Evolutionary conservation across 2,888 invertebrate species (phyloP), one percentile per base, ranked within the genome.

Genomic region (Dicyrtomina minuta): DNA sequence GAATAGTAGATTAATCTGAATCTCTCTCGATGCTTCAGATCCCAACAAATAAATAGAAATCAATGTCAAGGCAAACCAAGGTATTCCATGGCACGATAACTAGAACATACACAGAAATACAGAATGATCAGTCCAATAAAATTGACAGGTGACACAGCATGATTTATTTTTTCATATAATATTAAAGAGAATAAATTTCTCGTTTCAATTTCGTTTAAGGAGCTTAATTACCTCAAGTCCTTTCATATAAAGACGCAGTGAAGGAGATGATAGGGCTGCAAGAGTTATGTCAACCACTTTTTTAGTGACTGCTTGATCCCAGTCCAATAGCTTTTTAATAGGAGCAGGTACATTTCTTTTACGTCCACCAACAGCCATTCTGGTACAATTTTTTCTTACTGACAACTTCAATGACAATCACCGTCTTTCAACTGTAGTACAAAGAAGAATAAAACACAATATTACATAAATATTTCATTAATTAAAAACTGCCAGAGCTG

Each of bases 1-100:
- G 79, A 92, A 82, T 20, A 94, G 83, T 83, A 94, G 87, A 82
- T 96, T 96, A 3, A 93, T 87, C 85, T 93, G 90, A 82, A 93
- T 85, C 83, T 91, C 89, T 79, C 91, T 88, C 33, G 91, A 83
- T 10, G 86, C 83, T 74, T 86, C 86, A 77, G 85, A 87, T 79
- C 89, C 88, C 27, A 90, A 84, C 49, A 92, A 81, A 89, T 91
- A 91, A 73, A 92, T 88, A 74, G 90, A 89, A 4, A 88, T 88
- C 26, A 92, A 82, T 87, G 90, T 90, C 26, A 87, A 86, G 6
- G 87, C 86, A 61, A 96, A 82, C 95, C 95, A 96, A 4, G 90
- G 87, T 60, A 95, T 86, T 10, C 95, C 95, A 84, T 96, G 92
- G 79, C 95, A 94, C 6, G 93, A 91, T 75, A 91, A 85, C 89